Evolutionary conservation across 2,888 invertebrate genomes (phyloP), one percentile per base, ranked within the genome.

Genomic region (Thymelicus acteon): DNA sequence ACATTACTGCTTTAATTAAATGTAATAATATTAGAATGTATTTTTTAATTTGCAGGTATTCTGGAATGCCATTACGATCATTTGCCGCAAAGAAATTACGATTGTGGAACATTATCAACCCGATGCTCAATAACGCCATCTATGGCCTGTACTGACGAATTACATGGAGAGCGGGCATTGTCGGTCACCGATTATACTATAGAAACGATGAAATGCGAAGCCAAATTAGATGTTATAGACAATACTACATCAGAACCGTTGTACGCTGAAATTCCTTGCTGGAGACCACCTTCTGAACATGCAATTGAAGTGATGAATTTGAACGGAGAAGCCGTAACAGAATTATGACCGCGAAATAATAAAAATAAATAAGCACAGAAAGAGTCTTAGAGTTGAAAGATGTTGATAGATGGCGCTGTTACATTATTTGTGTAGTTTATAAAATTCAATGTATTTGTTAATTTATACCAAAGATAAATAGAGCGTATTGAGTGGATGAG

Each of bases 191-290:
- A 94, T 58, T 89, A 89, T 1, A 83, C 91, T 0, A 92, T 94
- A 69, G 92, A 93, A 77, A 86, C 93, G 0, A 72, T 93, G 72
- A 93, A 93, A 79, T 88, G 92, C 66, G 94, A 94, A 85, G 92
- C 91, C 0, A 87, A 87, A 77, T 76, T 90, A 12, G 92, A 93
- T 75, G 82, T 88, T 31, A 85, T 93, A 72, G 92, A 93, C 75
- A 83, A 80, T 39, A 86, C 89, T 0, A 91, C 88, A 44, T 85
- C 89, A 3, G 96, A 96, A 80, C 96, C 96, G 63, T 85, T 96
- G 37, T 96, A 96, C 79, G 96, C 96, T 73, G 96, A 96, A 87
- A 96, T 96, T 73, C 96, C 96, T 60, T 91, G 89, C 75, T 94
- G 92, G 92, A 81, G 90, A 79, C 92, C 93, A 47, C 90, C 90